Base-by-base conservation (phyloP, 2,113 vertebrate species). In the Heterotilapia buettikoferi region DNA sequence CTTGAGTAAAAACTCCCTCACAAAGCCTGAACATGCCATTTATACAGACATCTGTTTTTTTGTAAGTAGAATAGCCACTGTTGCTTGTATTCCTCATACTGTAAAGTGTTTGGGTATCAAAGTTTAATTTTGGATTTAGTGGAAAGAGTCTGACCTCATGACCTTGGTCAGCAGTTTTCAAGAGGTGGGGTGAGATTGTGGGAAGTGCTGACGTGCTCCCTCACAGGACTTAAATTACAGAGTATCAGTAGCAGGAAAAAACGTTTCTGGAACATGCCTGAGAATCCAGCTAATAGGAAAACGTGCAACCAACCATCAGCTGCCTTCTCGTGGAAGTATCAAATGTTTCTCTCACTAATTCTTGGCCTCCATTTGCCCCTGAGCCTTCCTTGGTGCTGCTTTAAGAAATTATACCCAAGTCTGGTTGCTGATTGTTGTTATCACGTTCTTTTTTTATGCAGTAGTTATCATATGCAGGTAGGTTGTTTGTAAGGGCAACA, bases 241-340 rank as follows among this genome's bases (percentile, higher is more conserved):
- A 83, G 61, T 83, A 84, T 90, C 85, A 21, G 12, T 83, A 83
- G 78, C 73, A 56, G 86, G 86, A 24, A 53, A 61, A 86, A 84
- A 68, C 6, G 1, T 89, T 85, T 86, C 16, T 9, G 84, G 38
- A 24, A 63, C 61, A 6, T 88, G 24, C 45, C 4, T 9, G 50
- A 83, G 24, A 78, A 68, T 81, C 86, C 43, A 24, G n/a, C 13
- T 76, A 21, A 80, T 80, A 19, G 79, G 14, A 85, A 90, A 89
- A 76, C 9, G 2, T 50, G 82, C 83, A 21, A 29, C 19, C 19
- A 68, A 5, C 43, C 13, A 8, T 71, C 29, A 82, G 78, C 63
- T 52, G 14, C 29, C 36, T 14, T 26, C 38, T 84, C 8, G 1
- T 26, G 31, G 31, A 83, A 85, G 11, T 26, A 18, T 57, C 29